Conservation (phyloP, 37 sponge, comb jelly and placozoan genomes). For the Ianthella basta region DNA sequence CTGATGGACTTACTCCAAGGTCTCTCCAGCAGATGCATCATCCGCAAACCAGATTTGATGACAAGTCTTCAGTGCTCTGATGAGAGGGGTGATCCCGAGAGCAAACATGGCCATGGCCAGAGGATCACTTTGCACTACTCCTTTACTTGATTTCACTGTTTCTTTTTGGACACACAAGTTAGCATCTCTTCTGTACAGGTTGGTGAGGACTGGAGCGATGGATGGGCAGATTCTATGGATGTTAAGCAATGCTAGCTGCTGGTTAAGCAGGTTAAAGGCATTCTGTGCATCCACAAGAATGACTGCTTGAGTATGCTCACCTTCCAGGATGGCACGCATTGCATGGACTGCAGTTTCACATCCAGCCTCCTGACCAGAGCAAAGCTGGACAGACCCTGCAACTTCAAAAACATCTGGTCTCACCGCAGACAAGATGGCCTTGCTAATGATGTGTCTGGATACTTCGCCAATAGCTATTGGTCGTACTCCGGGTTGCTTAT, state of each 20-base stretch:
- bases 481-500: neutral
- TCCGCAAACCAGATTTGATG: neutral
- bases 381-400: neutral
- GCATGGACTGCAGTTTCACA: conserved; percentile 20
- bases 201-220: neutral
- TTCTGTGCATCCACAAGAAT: neutral
- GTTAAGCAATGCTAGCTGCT: neutral
- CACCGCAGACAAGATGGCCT: neutral
- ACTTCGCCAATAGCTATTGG: conserved; percentile 20
- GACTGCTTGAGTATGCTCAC: too few relatives aligned
- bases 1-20: neutral
- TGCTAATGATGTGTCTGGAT: conserved; percentile 2
- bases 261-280: conserved; percentile 5
- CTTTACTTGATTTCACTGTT: neutral
- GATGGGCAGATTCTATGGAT: conserved; percentile 2
- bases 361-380: neutral
- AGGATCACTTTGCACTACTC: neutral
- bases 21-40: neutral
- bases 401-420: neutral
- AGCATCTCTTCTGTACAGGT: neutral
- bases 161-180: neutral
- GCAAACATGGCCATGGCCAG: too few relatives aligned
- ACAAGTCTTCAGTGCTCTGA: neutral
- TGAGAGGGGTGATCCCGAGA: neutral
- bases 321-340: neutral